phyloP scores from a whole-genome alignment of 2,113 vertebrate species.

The Zapus hudsonius region DNA sequence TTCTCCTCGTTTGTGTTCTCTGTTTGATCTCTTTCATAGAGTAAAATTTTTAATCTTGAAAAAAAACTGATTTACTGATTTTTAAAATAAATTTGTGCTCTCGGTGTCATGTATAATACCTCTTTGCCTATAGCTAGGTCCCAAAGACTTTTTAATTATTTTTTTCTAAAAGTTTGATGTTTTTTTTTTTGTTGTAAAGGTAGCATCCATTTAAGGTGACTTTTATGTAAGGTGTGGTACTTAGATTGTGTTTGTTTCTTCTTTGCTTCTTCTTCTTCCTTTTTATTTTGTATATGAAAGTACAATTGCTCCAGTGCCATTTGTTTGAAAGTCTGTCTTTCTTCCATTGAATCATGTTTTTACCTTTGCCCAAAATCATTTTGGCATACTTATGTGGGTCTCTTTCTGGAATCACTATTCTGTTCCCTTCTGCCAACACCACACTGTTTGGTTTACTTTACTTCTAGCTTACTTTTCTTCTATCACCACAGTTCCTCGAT shows the following conservation, averaged over 20 bases:
- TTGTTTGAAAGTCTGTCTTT: conserved; percentile 49
- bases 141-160: conserved; percentile 8
- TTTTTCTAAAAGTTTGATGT: not conserved
- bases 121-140: conserved; percentile 3
- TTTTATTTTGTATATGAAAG: not conserved
- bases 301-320: not conserved
- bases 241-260: not conserved
- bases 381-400: not conserved
- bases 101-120: not conserved
- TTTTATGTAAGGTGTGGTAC: not conserved
- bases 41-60: conserved; percentile 32
- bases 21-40: not conserved
- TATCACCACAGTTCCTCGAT: conserved; percentile 84
- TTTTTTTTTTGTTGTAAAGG: not conserved
- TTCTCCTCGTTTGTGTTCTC: conserved; percentile 8
- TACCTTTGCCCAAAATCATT: conserved; percentile 37
- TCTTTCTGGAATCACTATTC: conserved; percentile 25
- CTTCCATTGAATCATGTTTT: conserved; percentile 35
- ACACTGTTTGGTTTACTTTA: conserved; percentile 21
- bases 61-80: conserved; percentile 12
- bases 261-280: not conserved
- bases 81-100: conserved; percentile 9
- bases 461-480: conserved; percentile 51
- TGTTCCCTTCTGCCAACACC: not conserved
- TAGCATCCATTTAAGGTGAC: conserved; percentile 6